Evolutionary conservation across 2,797 vertebrate species (phyloP).

Genomic region (Sebastes iracundus): DNA sequence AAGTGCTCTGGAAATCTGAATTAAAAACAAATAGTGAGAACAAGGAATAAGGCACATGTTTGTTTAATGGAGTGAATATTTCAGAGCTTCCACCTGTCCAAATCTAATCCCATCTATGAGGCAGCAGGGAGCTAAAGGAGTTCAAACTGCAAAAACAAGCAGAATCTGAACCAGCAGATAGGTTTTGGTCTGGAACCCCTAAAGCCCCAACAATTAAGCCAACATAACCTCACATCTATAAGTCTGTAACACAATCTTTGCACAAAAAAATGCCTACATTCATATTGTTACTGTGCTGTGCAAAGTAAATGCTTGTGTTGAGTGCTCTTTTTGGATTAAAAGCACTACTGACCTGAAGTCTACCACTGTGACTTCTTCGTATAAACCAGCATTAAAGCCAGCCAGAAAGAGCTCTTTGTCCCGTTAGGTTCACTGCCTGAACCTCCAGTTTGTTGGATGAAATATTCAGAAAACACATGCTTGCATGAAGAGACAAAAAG

Average conservation of each 20-base stretch:
- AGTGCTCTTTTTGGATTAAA: background rate
- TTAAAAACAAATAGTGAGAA: background rate
- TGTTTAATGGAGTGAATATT: background rate
- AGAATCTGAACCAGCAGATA: constrained; percentile 80
- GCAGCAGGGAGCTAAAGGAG: background rate
- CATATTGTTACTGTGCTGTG: constrained; percentile 14
- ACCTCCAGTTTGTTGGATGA: background rate
- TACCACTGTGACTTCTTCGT: background rate
- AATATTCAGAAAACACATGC: background rate
- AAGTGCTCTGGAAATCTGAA: constrained; percentile 15
- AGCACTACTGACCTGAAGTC: constrained; percentile 27
- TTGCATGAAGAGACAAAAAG: background rate
- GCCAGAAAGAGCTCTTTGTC: background rate
- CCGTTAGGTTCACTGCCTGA: background rate
- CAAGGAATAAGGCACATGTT: background rate
- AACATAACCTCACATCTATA: background rate
- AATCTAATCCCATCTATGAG: background rate
- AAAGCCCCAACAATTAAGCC: background rate
- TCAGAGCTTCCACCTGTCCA: background rate
- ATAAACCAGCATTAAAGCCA: constrained; percentile 12
- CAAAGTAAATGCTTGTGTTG: constrained; percentile 23
- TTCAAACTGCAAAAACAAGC: constrained; percentile 9
- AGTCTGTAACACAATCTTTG: background rate
- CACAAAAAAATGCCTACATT: constrained; percentile 11
- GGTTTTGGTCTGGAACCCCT: background rate